Percentiles rank a stretch among this genome's conserved stretches.
These are phyloP conservation scores for Ondatra zibethicus DNA, from an alignment of 2,113 vertebrate species.

Conservation along the genomic window DNA sequence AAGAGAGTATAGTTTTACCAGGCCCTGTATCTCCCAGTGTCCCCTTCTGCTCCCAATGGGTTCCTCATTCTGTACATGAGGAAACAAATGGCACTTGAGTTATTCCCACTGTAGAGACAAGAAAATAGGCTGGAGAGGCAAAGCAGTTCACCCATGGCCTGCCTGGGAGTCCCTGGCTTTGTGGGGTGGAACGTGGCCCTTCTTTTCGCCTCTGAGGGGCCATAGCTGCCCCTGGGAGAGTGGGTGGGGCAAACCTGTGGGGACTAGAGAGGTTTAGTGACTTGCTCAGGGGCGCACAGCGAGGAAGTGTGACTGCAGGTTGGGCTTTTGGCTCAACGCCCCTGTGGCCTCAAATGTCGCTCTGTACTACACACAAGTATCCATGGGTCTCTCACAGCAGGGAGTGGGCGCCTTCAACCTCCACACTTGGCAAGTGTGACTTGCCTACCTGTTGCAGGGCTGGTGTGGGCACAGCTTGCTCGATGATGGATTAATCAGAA, in stretches of 20 bases:
- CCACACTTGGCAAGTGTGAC: fast-evolving
- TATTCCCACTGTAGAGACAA: not conserved
- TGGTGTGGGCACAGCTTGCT: not conserved
- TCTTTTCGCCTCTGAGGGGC: no score
- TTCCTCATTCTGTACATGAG: not conserved
- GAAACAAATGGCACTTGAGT: no score
- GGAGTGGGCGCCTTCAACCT: fast-evolving
- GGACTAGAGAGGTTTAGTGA: not conserved
- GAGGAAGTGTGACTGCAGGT: not conserved
- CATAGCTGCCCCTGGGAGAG: not conserved
- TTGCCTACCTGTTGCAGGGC: not conserved
- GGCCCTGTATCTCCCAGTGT: not conserved
- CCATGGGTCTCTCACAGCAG: not conserved
- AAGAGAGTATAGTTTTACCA: not conserved
- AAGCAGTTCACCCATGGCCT: fast-evolving
- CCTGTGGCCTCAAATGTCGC: not conserved
- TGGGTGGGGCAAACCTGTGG: fast-evolving
- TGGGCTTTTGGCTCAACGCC: fast-evolving
- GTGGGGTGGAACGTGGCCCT: not conserved
- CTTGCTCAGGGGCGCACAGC: not conserved
- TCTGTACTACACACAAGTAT: fast-evolving
- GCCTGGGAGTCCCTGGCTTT: not conserved
- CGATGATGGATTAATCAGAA: not conserved
- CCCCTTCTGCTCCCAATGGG: not conserved
- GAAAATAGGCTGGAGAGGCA: not conserved